Evolutionary conservation across 2,888 invertebrate genomes (phyloP), one percentile per base, ranked within the genome.

Genomic region (Scrobipalpa costella): DNA sequence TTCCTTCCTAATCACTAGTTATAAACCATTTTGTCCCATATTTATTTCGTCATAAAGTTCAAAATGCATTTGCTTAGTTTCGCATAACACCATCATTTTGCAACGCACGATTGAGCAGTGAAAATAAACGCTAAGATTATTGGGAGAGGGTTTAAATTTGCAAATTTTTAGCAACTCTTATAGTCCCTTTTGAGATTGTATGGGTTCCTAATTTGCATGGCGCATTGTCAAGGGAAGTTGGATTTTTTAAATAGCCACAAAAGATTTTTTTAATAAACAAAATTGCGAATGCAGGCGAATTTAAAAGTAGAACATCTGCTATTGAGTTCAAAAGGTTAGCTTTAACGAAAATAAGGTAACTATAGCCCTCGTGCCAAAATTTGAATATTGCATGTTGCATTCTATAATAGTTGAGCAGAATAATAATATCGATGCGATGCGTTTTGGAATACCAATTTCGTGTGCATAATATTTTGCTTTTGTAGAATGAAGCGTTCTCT

Each of bases 181-280:
- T 80, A 74, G 38, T 67, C 66, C 75, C 36, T 80, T 83, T 67
- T 67, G 60, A 62, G 62, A 68, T 67, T 67, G 66, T 66, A 70
- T 69, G 68, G 70, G 69, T 77, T 80, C 49, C 89, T 90, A 90
- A 91, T 91, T 91, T 91, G 90, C 91, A 91, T 91, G 87, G 83
- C 78, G 84, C 83, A 85, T 90, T 90, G 88, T 90, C 76, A 85
- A 85, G 83, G 80, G 76, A 79, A 84, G 81, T 85, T 87, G 84
- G 87, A 86, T 85, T 87, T 88, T 87, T 84, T 81, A 87, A 90
- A 90, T 87, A 77, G 88, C 90, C 90, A 90, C 90, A 91, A 91
- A 85, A 85, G 90, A 82, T 88, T 90, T 90, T 86, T 88, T 85
- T 84, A 85, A 86, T 88, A 86, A 88, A 86, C 85, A 87, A 85